phyloP scores from a whole-genome alignment of 1,140 invertebrate species.

The Drosophila carrolli region DNA sequence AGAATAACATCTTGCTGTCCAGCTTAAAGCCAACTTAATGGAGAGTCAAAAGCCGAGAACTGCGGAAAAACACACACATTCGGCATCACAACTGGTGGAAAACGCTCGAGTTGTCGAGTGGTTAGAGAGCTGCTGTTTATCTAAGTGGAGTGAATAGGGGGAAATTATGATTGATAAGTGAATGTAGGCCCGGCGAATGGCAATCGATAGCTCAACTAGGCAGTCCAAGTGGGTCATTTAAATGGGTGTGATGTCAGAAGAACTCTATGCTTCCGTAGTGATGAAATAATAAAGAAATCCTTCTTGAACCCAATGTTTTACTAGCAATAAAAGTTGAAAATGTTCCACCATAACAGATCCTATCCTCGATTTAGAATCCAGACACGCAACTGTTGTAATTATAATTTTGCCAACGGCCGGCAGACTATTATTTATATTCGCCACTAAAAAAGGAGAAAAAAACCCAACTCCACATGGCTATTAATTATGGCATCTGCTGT shows the following conservation, averaged over 20 bases:
- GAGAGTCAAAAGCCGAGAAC: conserved; percentile 5
- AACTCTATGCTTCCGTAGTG: neutral
- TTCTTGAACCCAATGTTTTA: no score
- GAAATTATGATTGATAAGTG: conserved; percentile 51
- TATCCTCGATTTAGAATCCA: conserved; percentile 11
- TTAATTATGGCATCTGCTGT: conserved; percentile 65
- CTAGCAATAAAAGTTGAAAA: no score
- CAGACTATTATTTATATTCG: conserved; percentile 14
- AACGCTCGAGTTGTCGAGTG: conserved; percentile 37
- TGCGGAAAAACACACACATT: conserved; percentile 11
- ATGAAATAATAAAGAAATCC: neutral
- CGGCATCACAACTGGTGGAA: conserved; percentile 31
- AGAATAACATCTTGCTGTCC: conserved; percentile 22
- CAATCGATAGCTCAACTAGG: conserved; percentile 24
- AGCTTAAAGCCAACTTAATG: conserved; percentile 4
- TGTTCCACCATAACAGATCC: conserved; percentile 1
- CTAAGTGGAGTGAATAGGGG: conserved; percentile 27
- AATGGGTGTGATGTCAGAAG: conserved; percentile 13
- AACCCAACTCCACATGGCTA: conserved; percentile 48
- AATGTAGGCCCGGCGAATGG: conserved; percentile 34
- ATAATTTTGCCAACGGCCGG: conserved; percentile 36
- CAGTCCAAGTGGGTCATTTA: conserved; percentile 35
- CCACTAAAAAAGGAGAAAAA: neutral
- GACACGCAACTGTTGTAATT: conserved; percentile 44
- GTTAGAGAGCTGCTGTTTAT: conserved; percentile 49